Evolutionary conservation across 2,113 vertebrate genomes (phyloP), one percentile per base, ranked within the genome.

Genomic region (Semnornis frantzii): DNA sequence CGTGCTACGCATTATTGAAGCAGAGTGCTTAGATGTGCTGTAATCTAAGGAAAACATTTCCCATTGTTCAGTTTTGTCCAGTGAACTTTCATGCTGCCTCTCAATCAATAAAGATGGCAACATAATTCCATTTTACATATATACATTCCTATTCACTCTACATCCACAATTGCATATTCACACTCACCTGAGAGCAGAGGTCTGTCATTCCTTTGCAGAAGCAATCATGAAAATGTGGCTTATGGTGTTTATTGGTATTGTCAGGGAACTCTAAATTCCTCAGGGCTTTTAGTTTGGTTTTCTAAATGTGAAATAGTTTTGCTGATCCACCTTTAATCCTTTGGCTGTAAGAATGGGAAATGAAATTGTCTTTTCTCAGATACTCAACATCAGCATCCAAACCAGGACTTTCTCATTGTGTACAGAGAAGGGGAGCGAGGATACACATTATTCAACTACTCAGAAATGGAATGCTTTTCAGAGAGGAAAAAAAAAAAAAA

Each of bases 351-450:
- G 87, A 94, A 93, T 62, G 63, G 50, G 70, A 88, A 95, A 81
- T 50, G 4, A 91, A 91, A 90, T 94, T 78, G 78, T 68, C 72
- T 94, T 91, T 94, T 75, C 76, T 78, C 85, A 69, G 62, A 72
- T 86, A 52, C 44, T 90, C 33, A 1, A 52, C 3, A 11, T 84
- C 76, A 86, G 83, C 85, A 72, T 46, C 86, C 81, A 87, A 79
- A 90, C 69, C 59, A 82, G 63, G 86, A 42, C 42, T 63, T 79
- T 89, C 59, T 91, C 86, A 59, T 4, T 62, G 70, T 85, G 55
- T 69, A 71, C 84, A 72, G 57, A 74, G 75, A 54, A 50, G 81
- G 82, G 74, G 46, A 83, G n/a, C 0, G 2, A 73, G 46, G 44
- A 46, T 62, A 12, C 6, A 1, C 23, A 17, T 34, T 54, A 48